phyloP scores from a whole-genome alignment of 2,888 invertebrate genomes.

The Drosophila crucigera region DNA sequence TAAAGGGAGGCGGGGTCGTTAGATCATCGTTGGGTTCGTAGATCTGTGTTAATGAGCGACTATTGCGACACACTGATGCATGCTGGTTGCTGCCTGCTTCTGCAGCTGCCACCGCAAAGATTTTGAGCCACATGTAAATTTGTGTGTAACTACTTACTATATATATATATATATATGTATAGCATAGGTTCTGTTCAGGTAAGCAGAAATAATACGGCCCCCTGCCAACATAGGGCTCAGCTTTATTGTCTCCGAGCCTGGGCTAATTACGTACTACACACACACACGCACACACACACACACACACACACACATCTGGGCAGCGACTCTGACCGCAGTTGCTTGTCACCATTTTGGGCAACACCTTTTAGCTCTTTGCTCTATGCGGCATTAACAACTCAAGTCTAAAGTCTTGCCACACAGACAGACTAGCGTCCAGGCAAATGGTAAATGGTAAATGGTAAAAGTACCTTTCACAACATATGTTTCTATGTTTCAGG shows the following conservation, averaged over 20 bases:
- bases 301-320: neutral
- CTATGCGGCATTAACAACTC: slow-evolving; percentile 48
- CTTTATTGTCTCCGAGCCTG: slow-evolving; percentile 12
- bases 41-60: slow-evolving; percentile 47
- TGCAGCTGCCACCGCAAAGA: slow-evolving; percentile 38
- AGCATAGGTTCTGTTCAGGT: slow-evolving; percentile 17
- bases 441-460: slow-evolving; percentile 16
- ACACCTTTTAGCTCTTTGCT: slow-evolving; percentile 50
- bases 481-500: neutral
- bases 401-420: slow-evolving; percentile 31
- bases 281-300: neutral
- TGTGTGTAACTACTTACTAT: slow-evolving; percentile 38
- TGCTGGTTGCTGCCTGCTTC: slow-evolving; percentile 3
- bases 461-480: slow-evolving; percentile 13
- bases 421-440: neutral
- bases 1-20: slow-evolving; percentile 21
- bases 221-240: slow-evolving; percentile 18
- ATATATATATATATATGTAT: neutral
- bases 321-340: slow-evolving; percentile 34
- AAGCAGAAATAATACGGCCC: slow-evolving; percentile 38
- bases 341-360: slow-evolving; percentile 42
- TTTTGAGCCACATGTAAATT: slow-evolving; percentile 37
- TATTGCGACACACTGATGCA: slow-evolving; percentile 41
- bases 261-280: slow-evolving; percentile 51
- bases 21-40: slow-evolving; percentile 29